phyloP scores from a whole-genome alignment of 92 coral and sea anemone species.

The Diadumene lineata region DNA sequence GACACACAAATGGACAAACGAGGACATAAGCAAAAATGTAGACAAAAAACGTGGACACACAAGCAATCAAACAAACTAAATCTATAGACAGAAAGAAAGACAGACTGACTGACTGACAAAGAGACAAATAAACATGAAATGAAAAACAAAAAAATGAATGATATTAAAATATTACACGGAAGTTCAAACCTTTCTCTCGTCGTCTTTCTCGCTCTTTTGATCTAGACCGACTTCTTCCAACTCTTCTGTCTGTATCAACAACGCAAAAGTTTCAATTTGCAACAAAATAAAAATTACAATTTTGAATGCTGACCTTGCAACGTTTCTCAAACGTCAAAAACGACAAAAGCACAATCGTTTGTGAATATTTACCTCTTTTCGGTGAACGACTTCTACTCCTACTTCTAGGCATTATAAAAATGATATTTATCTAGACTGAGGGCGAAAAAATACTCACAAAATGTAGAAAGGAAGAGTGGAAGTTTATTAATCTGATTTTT shows the following conservation, averaged over 20 bases:
- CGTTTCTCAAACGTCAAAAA: constrained; percentile 10
- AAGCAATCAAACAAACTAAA: no score
- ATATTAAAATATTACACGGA: no score
- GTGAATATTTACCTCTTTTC: constrained; percentile 21
- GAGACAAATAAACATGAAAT: no score
- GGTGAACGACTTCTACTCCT: constrained; percentile 32
- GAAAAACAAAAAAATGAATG: no score
- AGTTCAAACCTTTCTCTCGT: constrained; percentile 65
- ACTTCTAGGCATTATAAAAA: constrained; percentile 23
- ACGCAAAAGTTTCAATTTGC: background rate
- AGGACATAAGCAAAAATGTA: no score
- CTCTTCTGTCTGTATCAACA: constrained; percentile 32
- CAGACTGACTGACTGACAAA: no score
- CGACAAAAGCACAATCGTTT: background rate
- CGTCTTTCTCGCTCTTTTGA: constrained; percentile 78
- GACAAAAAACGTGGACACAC: no score
- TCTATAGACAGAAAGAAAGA: no score
- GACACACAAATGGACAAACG: no score
- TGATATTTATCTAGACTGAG: background rate
- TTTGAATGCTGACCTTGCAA: background rate
- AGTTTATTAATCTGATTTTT: background rate
- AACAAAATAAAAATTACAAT: background rate
- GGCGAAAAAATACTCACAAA: background rate
- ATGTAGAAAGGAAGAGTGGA: background rate
- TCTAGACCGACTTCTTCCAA: constrained; percentile 79